phyloP scores from a whole-genome alignment of 2,113 vertebrate genomes.

The Leptosomus discolor region DNA sequence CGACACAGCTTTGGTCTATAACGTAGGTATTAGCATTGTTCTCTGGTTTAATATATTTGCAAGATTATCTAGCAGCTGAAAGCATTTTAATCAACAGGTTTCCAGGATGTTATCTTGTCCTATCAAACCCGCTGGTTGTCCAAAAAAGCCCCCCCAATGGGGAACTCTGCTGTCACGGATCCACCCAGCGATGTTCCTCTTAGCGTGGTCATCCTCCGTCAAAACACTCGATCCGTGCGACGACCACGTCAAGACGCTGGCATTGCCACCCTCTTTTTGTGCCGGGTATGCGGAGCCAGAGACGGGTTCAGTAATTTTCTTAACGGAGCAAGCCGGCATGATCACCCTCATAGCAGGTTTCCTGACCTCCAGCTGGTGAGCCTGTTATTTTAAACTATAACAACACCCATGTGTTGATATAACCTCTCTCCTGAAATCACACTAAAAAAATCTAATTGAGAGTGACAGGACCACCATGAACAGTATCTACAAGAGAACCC shows the following conservation, averaged over 20 bases:
- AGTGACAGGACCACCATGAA: not conserved
- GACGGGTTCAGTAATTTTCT: not conserved
- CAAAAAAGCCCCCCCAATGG: not conserved
- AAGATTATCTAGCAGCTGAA: not conserved
- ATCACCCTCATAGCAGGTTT: not conserved
- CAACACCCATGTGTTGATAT: not conserved
- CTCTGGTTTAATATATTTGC: not conserved
- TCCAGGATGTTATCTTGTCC: not conserved
- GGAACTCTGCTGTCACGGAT: not conserved
- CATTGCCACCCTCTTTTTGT: not conserved
- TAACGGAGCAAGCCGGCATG: fast-evolving
- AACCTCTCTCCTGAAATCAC: not conserved
- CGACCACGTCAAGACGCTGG: fast-evolving
- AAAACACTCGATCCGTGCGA: not conserved
- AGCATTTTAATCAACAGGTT: not conserved
- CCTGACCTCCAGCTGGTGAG: not conserved
- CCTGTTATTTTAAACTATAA: not conserved
- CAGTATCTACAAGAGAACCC: not conserved
- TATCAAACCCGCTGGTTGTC: not conserved
- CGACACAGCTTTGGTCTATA: not conserved
- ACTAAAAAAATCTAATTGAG: not conserved
- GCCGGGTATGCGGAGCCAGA: not conserved
- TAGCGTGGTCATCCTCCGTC: not conserved
- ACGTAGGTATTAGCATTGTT: not conserved
- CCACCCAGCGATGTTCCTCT: not conserved